These are phyloP conservation scores for Nymphalis c-album DNA, from an alignment of 2,888 invertebrate genomes.

Conservation along the genomic window DNA sequence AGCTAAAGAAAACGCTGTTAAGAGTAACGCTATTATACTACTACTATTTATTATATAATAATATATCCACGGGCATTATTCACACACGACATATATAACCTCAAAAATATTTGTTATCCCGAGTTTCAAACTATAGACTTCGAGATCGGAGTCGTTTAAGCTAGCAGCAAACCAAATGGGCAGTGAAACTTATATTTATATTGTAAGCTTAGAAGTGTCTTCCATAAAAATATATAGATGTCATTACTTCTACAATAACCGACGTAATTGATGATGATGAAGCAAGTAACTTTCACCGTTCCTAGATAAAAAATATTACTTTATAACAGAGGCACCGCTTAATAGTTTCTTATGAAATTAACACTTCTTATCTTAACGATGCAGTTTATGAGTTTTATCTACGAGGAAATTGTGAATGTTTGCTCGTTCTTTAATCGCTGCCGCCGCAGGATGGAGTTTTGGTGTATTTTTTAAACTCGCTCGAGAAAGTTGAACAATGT, in stretches of 20 bases:
- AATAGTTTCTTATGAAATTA: conserved; percentile 66
- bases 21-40: too few relatives aligned
- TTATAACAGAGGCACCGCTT: conserved; percentile 54
- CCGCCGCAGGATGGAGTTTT: conserved; percentile 33
- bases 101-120: too few relatives aligned
- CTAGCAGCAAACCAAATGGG: too few relatives aligned
- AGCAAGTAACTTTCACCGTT: conserved; percentile 32
- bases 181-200: too few relatives aligned
- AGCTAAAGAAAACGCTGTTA: too few relatives aligned
- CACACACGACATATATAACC: too few relatives aligned
- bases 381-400: conserved; percentile 61
- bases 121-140: too few relatives aligned
- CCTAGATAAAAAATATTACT: conserved; percentile 48
- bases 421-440: conserved; percentile 52
- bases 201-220: not conserved
- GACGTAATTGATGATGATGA: conserved; percentile 37
- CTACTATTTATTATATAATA: too few relatives aligned
- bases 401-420: conserved; percentile 62
- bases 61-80: too few relatives aligned
- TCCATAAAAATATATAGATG: not conserved
- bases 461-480: conserved; percentile 17
- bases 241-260: conserved; percentile 17
- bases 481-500: conserved; percentile 22
- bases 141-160: too few relatives aligned
- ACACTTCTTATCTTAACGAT: conserved; percentile 65